Evolutionary conservation across 2,113 vertebrate genomes (phyloP).

Genomic region (Cyrtonyx montezumae): DNA sequence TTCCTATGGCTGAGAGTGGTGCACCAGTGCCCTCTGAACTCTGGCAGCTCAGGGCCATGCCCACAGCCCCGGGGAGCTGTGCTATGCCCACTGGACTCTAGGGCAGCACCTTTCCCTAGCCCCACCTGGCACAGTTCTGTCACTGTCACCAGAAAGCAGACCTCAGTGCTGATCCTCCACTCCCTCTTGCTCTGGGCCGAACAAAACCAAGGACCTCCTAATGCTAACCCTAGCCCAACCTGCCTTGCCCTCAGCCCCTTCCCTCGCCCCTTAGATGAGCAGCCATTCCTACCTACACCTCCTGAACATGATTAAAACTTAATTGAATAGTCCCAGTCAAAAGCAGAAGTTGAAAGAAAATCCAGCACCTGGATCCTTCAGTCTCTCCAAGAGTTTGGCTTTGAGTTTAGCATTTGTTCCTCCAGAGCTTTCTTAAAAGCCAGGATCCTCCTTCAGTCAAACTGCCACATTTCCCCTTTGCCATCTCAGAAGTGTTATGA

Average conservation of each 20-base stretch:
- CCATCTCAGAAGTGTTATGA: conserved; percentile 53
- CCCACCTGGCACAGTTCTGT: not conserved
- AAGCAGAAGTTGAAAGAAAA: conserved; percentile 25
- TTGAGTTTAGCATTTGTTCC: conserved; percentile 17
- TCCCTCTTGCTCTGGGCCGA: not conserved
- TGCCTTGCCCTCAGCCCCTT: not conserved
- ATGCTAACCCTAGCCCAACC: not conserved
- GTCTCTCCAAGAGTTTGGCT: conserved; percentile 5
- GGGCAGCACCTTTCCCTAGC: not conserved
- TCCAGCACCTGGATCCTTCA: not conserved
- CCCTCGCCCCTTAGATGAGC: not conserved
- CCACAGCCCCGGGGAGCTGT: not conserved
- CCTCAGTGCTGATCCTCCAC: not conserved
- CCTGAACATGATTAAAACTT: not conserved
- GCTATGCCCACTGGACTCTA: too few relatives aligned
- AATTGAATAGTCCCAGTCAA: not conserved
- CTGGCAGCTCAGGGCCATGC: not conserved
- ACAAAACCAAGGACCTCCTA: not conserved
- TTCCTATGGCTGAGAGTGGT: not conserved
- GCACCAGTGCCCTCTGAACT: not conserved
- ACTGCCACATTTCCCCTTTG: conserved; percentile 28
- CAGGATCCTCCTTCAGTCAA: conserved; percentile 30
- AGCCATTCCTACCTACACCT: not conserved
- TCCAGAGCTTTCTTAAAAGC: conserved; percentile 60
- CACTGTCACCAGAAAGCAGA: not conserved